Conservation (phyloP, 1,140 invertebrate genomes). For the Megalonaias nervosa region DNA sequence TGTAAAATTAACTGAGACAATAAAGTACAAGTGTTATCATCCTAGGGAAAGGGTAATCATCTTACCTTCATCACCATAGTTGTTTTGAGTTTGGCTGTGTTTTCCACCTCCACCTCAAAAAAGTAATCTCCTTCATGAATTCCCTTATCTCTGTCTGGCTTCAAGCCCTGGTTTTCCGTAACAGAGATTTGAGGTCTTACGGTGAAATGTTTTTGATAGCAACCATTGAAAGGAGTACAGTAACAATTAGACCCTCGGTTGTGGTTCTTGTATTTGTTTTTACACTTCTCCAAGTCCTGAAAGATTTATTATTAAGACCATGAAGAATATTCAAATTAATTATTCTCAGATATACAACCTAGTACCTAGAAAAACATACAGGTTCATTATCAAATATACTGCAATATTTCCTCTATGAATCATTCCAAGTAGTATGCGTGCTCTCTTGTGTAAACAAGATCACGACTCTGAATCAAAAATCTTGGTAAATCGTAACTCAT, state of each 20-base stretch:
- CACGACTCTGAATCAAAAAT: no score
- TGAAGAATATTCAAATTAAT: no score
- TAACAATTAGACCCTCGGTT: conserved; percentile 17
- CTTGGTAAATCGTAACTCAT: no score
- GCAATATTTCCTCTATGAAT: no score
- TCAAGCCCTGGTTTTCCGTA: no score
- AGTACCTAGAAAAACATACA: no score
- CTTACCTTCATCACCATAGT: conserved; percentile 1
- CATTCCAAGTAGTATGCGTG: no score
- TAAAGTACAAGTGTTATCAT: no score
- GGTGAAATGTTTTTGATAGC: conserved; percentile 11
- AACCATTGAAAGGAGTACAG: conserved; percentile 24
- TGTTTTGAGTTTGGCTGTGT: conserved; percentile 1
- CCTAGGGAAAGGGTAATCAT: no score
- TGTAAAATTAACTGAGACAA: neutral
- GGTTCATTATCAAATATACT: no score
- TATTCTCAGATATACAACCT: fast-evolving
- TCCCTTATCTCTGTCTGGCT: neutral
- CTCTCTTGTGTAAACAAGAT: no score
- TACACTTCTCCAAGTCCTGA: neutral
- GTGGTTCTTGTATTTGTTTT: neutral
- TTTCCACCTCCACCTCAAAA: conserved; percentile 1
- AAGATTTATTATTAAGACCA: neutral
- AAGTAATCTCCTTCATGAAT: conserved; percentile 15
- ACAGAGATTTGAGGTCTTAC: no score